Base-by-base conservation (phyloP, 2,113 vertebrate genomes). In the Trogon surrucura region DNA sequence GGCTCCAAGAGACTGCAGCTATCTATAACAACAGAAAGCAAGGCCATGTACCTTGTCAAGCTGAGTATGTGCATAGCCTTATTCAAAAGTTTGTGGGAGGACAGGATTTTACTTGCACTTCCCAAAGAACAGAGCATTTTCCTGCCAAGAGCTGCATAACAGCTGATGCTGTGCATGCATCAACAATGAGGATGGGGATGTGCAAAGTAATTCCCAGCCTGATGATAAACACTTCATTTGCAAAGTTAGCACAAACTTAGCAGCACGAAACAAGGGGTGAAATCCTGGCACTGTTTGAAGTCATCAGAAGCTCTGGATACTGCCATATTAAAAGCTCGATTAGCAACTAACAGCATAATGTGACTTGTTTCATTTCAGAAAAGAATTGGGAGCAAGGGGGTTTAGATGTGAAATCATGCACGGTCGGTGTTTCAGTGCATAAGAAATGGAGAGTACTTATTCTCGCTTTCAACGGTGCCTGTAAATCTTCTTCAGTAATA, bases 401-500 rank as follows among this genome's bases (percentile, higher is more conserved):
- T 84, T 95, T 88, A 66, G 61, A 79, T 65, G 65, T 65, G 85
- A 74, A 90, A 88, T 84, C 83, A 53, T 0, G 11, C 73, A 61
- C 5, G 41, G 85, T 13, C 1, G 0, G 48, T 54, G 77, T 57
- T 93, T 23, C 75, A 87, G 17, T 58, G 73, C 73, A 87, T 62
- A 45, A 48, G 57, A 84, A 92, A 86, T 16, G 45, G 41, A 86
- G 65, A 86, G 61, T 11, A 47, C 34, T 91, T 80, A 62, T 51
- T 91, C 66, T 83, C 78, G 72, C 65, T 85, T 95, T 67, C 85
- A 91, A 23, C 0, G 1, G 41, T 81, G 53, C 72, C 65, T 91
- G 65, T 81, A 94, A 93, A 95, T 96, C 88, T 71, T 93, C 94
- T 88, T 80, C 80, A 36, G 83, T 92, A 94, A 94, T 92, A 95